Conservation (phyloP, 2,113 vertebrate genomes). For the Hiodon tergisus region DNA sequence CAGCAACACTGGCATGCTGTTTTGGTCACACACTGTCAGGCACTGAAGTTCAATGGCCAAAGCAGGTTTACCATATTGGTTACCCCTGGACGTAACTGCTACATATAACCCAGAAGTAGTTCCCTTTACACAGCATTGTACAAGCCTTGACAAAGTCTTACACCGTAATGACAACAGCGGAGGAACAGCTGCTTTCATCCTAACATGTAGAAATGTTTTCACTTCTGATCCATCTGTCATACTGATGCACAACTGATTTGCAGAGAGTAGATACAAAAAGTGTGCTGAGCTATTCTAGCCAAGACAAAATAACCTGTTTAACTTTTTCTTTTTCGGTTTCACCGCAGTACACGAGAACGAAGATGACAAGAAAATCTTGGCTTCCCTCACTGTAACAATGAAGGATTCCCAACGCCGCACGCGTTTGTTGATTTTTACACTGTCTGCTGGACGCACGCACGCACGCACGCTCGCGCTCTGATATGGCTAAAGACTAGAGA, state of each 20-base stretch:
- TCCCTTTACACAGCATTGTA: constrained; percentile 8
- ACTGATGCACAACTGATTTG: constrained; percentile 29
- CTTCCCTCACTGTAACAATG: neutral
- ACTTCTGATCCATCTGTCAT: neutral
- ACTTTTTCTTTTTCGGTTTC: neutral
- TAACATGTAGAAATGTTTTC: neutral
- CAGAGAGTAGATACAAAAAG: constrained; percentile 29
- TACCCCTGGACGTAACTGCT: constrained; percentile 29
- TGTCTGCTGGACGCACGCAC: neutral
- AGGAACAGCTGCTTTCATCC: constrained; percentile 3
- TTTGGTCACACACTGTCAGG: constrained; percentile 25
- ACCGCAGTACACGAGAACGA: neutral
- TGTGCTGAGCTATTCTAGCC: constrained; percentile 2
- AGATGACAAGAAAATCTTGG: constrained; percentile 3
- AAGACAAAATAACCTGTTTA: constrained; percentile 15
- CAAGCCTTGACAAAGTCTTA: neutral
- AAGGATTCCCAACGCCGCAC: neutral
- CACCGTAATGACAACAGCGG: neutral
- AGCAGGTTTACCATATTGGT: constrained; percentile 18
- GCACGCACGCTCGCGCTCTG: constrained; percentile 16
- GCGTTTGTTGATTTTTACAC: neutral
- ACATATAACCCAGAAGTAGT: constrained; percentile 25
- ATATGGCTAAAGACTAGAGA: constrained; percentile 29
- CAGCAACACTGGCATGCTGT: constrained; percentile 9
- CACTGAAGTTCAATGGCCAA: constrained; percentile 41